Evolutionary conservation across 2,888 invertebrate genomes (phyloP), one percentile per base, ranked within the genome.

Genomic region (Hedya salicella): DNA sequence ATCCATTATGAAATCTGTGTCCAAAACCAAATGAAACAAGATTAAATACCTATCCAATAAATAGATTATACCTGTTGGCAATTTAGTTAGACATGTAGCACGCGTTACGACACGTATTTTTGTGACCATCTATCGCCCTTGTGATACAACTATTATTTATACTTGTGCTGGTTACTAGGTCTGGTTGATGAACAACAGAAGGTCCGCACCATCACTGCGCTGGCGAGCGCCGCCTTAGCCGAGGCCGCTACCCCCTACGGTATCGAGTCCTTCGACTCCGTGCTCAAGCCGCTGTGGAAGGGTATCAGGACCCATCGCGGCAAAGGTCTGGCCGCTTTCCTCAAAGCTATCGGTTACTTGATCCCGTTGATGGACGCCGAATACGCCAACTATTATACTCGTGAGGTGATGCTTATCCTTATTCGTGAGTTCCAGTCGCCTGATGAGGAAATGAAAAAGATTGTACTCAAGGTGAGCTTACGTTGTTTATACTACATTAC

Each of bases 401-500:
- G 99, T 75, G 99, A 99, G 95, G 99, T 99, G 85, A 98, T 98
- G 98, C 81, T 93, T 36, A 99, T 99, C 87, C 93, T 99, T 25
- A 99, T 99, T 78, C 95, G 99, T 88, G 99, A 99, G 93, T 99
- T 99, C 88, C 99, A 99, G 90, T 99, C 99, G 65, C 99, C 99
- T 0, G 99, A 99, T 87, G 99, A 99, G 88, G 99, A 99, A 94
- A 99, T 99, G 99, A 99, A 99, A 89, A 99, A 99, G 86, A 99
- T 99, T 92, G 99, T 99, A 0, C 93, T 99, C 71, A 99, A 99
- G 94, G 97, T 96, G 71, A 59, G 70, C 67, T 16, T 11, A 13
- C 49, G n/a, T 5, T 21, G 5, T 19, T 46, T n/a, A n/a, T n/a
- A n/a, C n/a, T n/a, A n/a, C n/a, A 17, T 44, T 44, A 17, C 8